Evolutionary conservation across 2,113 vertebrate genomes (phyloP).

Genomic region (Stictonetta naevosa): DNA sequence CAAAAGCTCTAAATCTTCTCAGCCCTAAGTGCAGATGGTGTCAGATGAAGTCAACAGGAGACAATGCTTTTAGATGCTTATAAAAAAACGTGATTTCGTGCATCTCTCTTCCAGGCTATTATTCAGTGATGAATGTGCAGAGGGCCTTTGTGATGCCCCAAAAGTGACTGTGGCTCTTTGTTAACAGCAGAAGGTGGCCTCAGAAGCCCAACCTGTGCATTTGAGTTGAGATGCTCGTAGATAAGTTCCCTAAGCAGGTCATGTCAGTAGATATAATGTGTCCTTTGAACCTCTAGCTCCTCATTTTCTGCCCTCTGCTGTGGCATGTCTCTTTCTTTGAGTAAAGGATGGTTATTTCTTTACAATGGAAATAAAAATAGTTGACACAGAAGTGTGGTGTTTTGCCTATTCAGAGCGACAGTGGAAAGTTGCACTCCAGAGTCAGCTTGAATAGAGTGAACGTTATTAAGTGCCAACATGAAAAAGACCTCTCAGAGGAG

Average conservation of each 20-base stretch:
- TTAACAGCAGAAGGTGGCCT: neutral
- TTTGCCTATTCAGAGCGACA: neutral
- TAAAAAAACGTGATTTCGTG: neutral
- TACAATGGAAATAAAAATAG: constrained; percentile 55
- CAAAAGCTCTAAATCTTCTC: neutral
- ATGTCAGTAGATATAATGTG: neutral
- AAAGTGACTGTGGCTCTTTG: neutral
- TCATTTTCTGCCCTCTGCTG: neutral
- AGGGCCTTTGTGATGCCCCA: neutral
- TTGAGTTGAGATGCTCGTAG: neutral
- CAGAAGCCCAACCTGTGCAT: neutral
- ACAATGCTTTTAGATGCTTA: neutral
- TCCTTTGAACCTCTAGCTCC: constrained; percentile 9
- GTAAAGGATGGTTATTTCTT: neutral
- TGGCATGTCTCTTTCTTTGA: neutral
- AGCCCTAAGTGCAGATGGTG: neutral
- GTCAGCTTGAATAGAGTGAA: neutral
- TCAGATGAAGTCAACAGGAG: neutral
- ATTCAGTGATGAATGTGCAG: neutral
- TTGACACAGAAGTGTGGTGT: neutral
- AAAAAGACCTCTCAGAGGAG: constrained; percentile 42
- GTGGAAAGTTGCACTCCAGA: neutral
- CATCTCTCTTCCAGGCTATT: neutral
- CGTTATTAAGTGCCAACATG: constrained; percentile 14
- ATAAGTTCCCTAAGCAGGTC: neutral